Evolutionary conservation across 2,888 invertebrate genomes (phyloP), one percentile per base, ranked within the genome.

Genomic region (Lasiommata megera): DNA sequence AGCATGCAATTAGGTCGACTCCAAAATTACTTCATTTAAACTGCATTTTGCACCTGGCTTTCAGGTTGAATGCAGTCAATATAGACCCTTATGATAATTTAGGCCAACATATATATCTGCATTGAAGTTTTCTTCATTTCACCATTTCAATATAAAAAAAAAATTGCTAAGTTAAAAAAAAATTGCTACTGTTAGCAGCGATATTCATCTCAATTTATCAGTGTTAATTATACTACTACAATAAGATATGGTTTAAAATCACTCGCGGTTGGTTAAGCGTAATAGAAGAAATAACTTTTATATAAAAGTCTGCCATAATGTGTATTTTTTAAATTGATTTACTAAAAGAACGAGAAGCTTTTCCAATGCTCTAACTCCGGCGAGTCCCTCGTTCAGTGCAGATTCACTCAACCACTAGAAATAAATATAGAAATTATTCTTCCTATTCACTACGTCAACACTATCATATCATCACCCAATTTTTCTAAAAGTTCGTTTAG

Each of bases 201-300:
- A 65, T 43, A 60, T 65, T 67, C 61, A 63, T 68, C 62, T 66
- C 60, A 63, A 67, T 65, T 63, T 61, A 65, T 64, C 69, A 77
- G 72, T 77, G 68, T 68, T 72, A 71, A 73, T 76, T 71, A 73
- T 67, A 76, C 83, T 83, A 84, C 74, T 65, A 53, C 44, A 68
- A 76, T 77, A 82, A 76, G 88, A 89, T 88, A 88, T 88, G 88
- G 84, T 86, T 82, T 70, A 65, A 73, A 82, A 88, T 88, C 88
- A 88, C 88, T 80, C 79, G 75, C 74, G 73, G 74, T 76, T 73
- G 72, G 56, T 58, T 71, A 67, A 65, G 67, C 64, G 60, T 66
- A 65, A 61, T 67, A 69, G 69, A 65, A 57, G 61, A 66, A 66
- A 61, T 66, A 66, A 68, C 65, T 66, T 57, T 34, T 41, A 18